Evolutionary conservation across 2,797 vertebrate species (phyloP), one percentile per base, ranked within the genome.

Genomic region (Diplodus puntazzo): DNA sequence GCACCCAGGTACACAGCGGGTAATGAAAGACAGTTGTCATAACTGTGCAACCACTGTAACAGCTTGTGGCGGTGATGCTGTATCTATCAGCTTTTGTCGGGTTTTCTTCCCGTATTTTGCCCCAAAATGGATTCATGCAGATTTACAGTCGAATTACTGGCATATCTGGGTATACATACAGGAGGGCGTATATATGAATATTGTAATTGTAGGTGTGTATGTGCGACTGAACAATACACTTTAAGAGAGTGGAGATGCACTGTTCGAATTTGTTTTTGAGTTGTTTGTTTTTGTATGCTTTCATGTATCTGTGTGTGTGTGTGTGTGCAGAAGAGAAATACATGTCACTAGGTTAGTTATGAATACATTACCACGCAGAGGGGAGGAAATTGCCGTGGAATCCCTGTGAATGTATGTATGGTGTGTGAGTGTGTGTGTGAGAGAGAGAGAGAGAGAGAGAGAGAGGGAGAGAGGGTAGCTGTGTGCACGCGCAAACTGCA

Each of bases 321-420:
- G 63, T 25, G 3, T 27, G 27, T 27, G 67, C 3, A 10, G 16
- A 61, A 68, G 54, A 78, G 50, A 65, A 80, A 77, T 62, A 59
- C 50, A 87, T 60, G 74, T 82, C 73, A 77, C 61, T 34, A 42
- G 73, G 74, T 80, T 81, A 80, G 70, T 73, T 80, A 85, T 80
- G 84, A 88, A 86, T 82, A 79, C 52, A 77, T 87, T 80, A 34
- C 49, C 60, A 21, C 67, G 77, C 60, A 45, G 18, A 39, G 18
- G 23, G 49, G 52, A 73, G 59, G 34, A 84, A 81, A 85, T 84
- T 57, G 82, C 70, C 1, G 3, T 58, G 67, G 72, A 54, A 65
- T 71, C 49, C 23, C 49, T 30, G n/a, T 60, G 59, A 55, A 11
- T 53, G 21, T 23, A 10, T 69, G 60, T 53, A 20, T 52, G 62